Evolutionary conservation across 2,888 invertebrate genomes (phyloP).

Genomic region (Eumacrocentrus americanus): DNA sequence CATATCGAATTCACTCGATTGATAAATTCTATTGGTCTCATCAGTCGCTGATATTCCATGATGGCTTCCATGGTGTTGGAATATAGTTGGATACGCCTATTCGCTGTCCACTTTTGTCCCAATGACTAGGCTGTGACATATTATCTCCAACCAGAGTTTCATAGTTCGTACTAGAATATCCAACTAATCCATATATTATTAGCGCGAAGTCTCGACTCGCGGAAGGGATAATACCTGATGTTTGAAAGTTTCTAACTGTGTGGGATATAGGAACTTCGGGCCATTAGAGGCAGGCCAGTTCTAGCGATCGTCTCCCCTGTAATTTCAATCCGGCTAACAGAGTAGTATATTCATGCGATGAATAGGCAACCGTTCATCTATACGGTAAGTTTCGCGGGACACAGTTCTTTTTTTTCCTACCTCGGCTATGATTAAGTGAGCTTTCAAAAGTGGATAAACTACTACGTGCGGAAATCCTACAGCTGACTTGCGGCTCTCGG

Average conservation of each 20-base stretch:
- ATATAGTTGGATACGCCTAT: conserved; percentile 16
- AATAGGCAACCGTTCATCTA: conserved; percentile 2
- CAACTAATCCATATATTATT: conserved; percentile 27
- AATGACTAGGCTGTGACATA: not conserved
- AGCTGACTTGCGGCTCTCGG: not conserved
- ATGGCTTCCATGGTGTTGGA: conserved; percentile 13
- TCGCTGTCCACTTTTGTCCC: not conserved
- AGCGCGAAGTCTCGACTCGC: conserved; percentile 6
- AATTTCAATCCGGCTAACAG: conserved; percentile 25
- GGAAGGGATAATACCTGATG: conserved; percentile 35
- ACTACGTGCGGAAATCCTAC: not conserved
- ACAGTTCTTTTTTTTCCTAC: conserved; percentile 10
- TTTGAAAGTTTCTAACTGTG: conserved; percentile 38
- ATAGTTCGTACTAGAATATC: not conserved
- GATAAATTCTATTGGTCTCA: conserved; percentile 40
- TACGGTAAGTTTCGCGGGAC: conserved; percentile 8
- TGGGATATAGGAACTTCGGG: conserved; percentile 28
- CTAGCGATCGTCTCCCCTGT: conserved; percentile 11
- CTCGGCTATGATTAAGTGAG: conserved; percentile 3
- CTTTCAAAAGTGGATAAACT: conserved; percentile 17
- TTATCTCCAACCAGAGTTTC: not conserved
- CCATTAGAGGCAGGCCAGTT: conserved; percentile 22
- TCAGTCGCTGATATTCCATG: conserved; percentile 41
- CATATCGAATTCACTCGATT: conserved; percentile 42
- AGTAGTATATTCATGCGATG: conserved; percentile 12